Percentiles rank a stretch among this genome's conserved stretches.
Evolutionary conservation across 2,113 vertebrate genomes (phyloP).

Genomic region (Actenoides hombroni): DNA sequence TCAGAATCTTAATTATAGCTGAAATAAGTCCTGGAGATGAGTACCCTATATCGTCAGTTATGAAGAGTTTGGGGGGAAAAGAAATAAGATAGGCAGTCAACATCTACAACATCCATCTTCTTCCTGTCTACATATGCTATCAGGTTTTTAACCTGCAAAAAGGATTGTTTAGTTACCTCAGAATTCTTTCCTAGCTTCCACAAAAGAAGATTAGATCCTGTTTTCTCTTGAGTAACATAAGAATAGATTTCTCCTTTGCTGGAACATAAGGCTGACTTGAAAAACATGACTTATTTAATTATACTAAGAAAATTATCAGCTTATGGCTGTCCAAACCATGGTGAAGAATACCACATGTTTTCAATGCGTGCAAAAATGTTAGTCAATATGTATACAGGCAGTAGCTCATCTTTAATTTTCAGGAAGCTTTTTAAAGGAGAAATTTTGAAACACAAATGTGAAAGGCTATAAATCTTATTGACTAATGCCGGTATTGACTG

Average conservation of each 20-base stretch:
- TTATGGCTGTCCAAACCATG: background rate
- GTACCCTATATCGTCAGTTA: background rate
- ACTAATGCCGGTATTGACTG: background rate
- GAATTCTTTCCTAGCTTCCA: background rate
- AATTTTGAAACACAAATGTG: background rate
- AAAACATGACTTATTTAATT: slow-evolving; percentile 40
- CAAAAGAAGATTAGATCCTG: background rate
- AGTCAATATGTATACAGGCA: background rate
- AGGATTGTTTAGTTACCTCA: background rate
- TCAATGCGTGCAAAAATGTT: background rate
- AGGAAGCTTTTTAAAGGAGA: background rate
- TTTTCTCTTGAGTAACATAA: background rate
- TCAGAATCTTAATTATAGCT: background rate
- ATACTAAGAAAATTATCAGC: slow-evolving; percentile 15
- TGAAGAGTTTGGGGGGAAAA: background rate
- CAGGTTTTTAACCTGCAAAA: background rate
- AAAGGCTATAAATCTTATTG: background rate
- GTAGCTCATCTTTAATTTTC: background rate
- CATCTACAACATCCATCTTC: background rate
- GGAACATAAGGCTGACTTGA: background rate
- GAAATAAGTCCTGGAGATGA: background rate
- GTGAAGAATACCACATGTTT: background rate
- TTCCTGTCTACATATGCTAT: background rate
- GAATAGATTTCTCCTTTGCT: background rate
- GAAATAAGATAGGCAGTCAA: background rate